Evolutionary conservation across 2,888 invertebrate species (phyloP).

Genomic region (Agrotis exclamationis): DNA sequence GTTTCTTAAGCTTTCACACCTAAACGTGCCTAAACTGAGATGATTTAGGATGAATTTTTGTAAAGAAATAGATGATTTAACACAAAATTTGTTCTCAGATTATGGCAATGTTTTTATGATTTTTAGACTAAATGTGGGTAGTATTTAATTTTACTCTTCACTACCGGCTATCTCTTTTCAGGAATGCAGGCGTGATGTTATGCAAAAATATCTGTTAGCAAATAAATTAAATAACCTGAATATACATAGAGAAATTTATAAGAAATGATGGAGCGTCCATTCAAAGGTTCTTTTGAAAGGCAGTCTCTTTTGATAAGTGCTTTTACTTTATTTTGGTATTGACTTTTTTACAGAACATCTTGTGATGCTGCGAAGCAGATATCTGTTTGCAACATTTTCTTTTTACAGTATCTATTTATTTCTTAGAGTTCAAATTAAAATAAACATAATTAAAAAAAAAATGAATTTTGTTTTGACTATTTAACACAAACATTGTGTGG

Average conservation of each 20-base stretch:
- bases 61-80: neutral
- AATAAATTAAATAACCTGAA: constrained; percentile 33
- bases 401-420: neutral
- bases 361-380: neutral
- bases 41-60: no score
- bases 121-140: neutral
- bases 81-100: neutral
- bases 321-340: constrained; percentile 26
- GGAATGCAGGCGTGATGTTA: neutral
- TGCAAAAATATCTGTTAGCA: constrained; percentile 29
- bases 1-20: no score
- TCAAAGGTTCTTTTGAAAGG: constrained; percentile 50
- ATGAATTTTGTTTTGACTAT: no score
- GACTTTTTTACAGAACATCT: constrained; percentile 16
- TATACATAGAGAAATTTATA: constrained; percentile 20
- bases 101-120: neutral
- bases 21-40: no score
- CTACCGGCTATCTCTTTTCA: neutral
- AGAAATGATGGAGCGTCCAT: constrained; percentile 37
- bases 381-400: neutral
- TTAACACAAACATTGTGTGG: no score
- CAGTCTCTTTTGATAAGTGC: constrained; percentile 45
- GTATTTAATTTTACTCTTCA: neutral
- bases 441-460: no score
- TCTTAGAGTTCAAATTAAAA: no score